phyloP scores from a whole-genome alignment of 2,113 vertebrate species.

The Procavia capensis region DNA sequence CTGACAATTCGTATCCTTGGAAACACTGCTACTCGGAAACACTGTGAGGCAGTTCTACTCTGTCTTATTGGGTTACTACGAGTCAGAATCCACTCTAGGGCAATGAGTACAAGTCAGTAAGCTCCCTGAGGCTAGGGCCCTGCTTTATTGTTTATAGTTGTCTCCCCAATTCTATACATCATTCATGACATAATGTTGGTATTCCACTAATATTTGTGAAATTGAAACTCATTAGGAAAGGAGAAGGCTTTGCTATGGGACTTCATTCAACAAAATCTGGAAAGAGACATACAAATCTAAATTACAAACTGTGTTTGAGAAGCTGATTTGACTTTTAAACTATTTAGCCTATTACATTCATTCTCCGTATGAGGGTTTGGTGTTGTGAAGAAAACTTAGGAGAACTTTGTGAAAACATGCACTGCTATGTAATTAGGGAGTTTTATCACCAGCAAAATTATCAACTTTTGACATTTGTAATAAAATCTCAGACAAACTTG shows the following conservation, averaged over 20 bases:
- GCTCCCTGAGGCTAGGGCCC: not conserved
- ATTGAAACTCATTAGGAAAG: not conserved
- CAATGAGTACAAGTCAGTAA: not conserved
- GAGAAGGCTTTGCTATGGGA: not conserved
- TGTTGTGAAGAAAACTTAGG: constrained; percentile 4
- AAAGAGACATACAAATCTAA: not conserved
- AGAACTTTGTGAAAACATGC: not conserved
- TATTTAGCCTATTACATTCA: not conserved
- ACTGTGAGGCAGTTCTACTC: too few relatives aligned
- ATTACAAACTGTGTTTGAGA: constrained; percentile 5
- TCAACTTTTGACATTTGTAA: constrained; percentile 51
- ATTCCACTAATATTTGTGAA: not conserved
- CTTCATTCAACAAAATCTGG: not conserved
- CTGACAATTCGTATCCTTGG: too few relatives aligned
- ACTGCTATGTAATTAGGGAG: not conserved
- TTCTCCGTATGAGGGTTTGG: not conserved
- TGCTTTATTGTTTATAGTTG: not conserved
- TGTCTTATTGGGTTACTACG: too few relatives aligned
- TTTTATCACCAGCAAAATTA: constrained; percentile 57
- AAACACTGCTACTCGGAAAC: too few relatives aligned
- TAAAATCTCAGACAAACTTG: not conserved
- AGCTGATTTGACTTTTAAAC: constrained; percentile 19
- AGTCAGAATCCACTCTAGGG: too few relatives aligned
- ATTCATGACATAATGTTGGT: too few relatives aligned
- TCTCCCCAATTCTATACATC: not conserved